Conservation (phyloP, 1,140 invertebrate species). For the Stegodyphus mimosarum region DNA sequence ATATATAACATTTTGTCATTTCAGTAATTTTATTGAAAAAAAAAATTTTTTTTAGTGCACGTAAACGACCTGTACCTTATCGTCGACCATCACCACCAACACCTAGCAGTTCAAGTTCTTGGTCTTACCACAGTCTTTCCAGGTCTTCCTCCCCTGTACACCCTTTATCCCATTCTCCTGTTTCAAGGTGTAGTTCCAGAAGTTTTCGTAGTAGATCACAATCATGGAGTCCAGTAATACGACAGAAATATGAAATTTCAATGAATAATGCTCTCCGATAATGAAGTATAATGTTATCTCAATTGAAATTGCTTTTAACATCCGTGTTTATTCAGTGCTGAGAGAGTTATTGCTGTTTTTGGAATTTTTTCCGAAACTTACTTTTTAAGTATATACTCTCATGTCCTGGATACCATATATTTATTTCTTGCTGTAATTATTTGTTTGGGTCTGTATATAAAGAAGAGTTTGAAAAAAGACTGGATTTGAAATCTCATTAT, state of each 20-base stretch:
- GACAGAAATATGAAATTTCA: constrained; percentile 23
- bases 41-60: constrained; percentile 76
- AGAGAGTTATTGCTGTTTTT: too few species aligned
- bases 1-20: too few species aligned
- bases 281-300: not conserved
- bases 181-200: constrained; percentile 9
- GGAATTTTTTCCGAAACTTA: too few species aligned
- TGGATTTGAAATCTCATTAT: too few species aligned
- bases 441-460: too few species aligned
- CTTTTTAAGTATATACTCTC: too few species aligned
- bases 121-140: constrained; percentile 30
- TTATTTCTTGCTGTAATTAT: too few species aligned
- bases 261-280: not conserved
- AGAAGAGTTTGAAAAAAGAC: too few species aligned
- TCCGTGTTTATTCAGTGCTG: too few species aligned
- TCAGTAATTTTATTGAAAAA: too few species aligned
- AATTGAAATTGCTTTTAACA: too few species aligned
- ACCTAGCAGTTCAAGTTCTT: constrained; percentile 74
- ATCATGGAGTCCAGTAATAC: constrained; percentile 33
- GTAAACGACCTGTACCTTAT: constrained; percentile 90
- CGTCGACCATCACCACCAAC: constrained; percentile 83
- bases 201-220: constrained; percentile 16
- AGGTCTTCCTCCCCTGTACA: constrained; percentile 21
- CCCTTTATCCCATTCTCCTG: not conserved
- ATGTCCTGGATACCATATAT: too few species aligned